A percentile compares a stretch with the other conserved stretches of the same genome.
phyloP scores from a whole-genome alignment of 1,140 invertebrate genomes.

The Aradophagus sp. region DNA sequence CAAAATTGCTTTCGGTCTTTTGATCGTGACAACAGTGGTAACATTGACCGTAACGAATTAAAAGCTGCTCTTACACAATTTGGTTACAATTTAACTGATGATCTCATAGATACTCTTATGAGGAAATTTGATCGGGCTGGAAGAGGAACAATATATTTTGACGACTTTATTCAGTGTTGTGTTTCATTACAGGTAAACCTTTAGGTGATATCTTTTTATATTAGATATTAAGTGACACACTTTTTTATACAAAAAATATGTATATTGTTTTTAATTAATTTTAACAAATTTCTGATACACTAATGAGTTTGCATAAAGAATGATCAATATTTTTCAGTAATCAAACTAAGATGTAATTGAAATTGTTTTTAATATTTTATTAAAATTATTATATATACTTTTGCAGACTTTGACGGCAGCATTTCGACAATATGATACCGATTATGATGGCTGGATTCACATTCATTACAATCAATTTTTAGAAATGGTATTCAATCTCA shows the following conservation, averaged over 20 bases:
- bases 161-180: slow-evolving; percentile 99
- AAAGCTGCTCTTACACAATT: slow-evolving; percentile 93
- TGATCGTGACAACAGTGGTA: slow-evolving; percentile 95
- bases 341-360: no score
- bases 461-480: slow-evolving; percentile 99
- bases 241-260: slow-evolving; percentile 7
- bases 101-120: slow-evolving; percentile 87
- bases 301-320: no score
- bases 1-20: slow-evolving; percentile 96
- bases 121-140: slow-evolving; percentile 96
- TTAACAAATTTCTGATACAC: no score
- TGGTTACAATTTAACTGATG: slow-evolving; percentile 92
- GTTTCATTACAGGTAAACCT: slow-evolving; percentile 89
- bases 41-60: slow-evolving; percentile 93
- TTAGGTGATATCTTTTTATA: not conserved
- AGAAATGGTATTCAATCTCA: slow-evolving; percentile 94
- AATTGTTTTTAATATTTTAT: no score
- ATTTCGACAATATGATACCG: slow-evolving; percentile 92
- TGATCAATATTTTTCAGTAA: no score
- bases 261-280: no score
- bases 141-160: slow-evolving; percentile 93
- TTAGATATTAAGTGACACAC: no score
- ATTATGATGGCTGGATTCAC: slow-evolving; percentile 95
- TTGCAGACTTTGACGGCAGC: slow-evolving; percentile 92
- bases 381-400: no score